Conservation (phyloP, 2,888 invertebrate genomes). For the Heliconius aoede region DNA sequence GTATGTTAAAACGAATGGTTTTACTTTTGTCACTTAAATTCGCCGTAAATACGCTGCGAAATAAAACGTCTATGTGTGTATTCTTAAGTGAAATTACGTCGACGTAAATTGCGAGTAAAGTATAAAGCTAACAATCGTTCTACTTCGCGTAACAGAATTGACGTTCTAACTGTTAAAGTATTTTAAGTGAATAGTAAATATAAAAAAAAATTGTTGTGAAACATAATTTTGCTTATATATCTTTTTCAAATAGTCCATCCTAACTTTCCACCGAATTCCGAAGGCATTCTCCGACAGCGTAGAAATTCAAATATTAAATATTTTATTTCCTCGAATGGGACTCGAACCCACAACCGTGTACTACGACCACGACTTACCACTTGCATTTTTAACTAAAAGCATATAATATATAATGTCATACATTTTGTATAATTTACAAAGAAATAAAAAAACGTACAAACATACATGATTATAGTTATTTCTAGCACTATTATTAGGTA, state of each 20-base stretch:
- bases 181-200: constrained; percentile 12
- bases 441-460: background rate
- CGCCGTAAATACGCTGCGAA: constrained; percentile 40
- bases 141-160: constrained; percentile 41
- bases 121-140: constrained; percentile 45
- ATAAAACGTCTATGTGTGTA: constrained; percentile 43
- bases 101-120: constrained; percentile 46
- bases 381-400: no score
- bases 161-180: constrained; percentile 7
- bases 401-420: no score
- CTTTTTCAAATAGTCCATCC: no score
- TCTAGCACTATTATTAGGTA: constrained; percentile 5
- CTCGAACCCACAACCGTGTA: no score
- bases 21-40: constrained; percentile 43
- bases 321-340: no score
- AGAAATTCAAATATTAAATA: no score
- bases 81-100: constrained; percentile 46
- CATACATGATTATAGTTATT: background rate
- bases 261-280: no score
- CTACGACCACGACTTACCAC: no score
- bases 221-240: no score
- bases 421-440: background rate
- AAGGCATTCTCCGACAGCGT: no score
- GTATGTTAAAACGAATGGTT: constrained; percentile 35
- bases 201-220: background rate